Conservation (phyloP, 2,888 invertebrate genomes). For the Chrysomela aeneicollis region DNA sequence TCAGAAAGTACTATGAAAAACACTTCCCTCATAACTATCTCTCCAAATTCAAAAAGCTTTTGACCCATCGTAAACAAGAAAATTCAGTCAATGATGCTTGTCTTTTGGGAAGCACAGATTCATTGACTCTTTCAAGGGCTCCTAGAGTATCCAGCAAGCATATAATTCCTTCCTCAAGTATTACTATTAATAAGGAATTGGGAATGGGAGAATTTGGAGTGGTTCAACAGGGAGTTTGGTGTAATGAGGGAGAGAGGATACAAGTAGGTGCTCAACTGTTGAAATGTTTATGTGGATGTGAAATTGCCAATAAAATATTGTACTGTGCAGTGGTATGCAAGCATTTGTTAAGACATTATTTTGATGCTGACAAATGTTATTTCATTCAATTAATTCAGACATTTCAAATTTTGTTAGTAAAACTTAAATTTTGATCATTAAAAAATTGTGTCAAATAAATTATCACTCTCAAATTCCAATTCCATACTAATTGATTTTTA, state of each 20-base stretch:
- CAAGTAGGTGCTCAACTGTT: constrained; percentile 50
- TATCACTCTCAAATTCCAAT: neutral
- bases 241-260: constrained; percentile 90
- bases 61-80: constrained; percentile 70
- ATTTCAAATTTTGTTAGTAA: too few species aligned
- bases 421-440: too few species aligned
- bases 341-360: too few species aligned
- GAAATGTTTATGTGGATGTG: too few species aligned
- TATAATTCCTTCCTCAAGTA: constrained; percentile 83
- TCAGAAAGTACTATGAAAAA: constrained; percentile 93
- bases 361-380: too few species aligned
- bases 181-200: constrained; percentile 92
- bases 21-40: constrained; percentile 94
- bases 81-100: constrained; percentile 49
- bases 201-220: constrained; percentile 98
- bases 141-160: constrained; percentile 83
- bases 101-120: constrained; percentile 52
- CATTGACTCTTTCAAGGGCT: constrained; percentile 58
- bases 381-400: too few species aligned
- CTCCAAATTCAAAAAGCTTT: constrained; percentile 87
- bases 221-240: constrained; percentile 98
- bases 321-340: too few species aligned
- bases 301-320: too few species aligned
- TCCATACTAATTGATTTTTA: neutral
- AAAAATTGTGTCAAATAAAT: too few species aligned